Percentiles rank a stretch among this genome's conserved stretches.
Conservation (phyloP, 1,140 invertebrate species). For the Telenomus remus region DNA sequence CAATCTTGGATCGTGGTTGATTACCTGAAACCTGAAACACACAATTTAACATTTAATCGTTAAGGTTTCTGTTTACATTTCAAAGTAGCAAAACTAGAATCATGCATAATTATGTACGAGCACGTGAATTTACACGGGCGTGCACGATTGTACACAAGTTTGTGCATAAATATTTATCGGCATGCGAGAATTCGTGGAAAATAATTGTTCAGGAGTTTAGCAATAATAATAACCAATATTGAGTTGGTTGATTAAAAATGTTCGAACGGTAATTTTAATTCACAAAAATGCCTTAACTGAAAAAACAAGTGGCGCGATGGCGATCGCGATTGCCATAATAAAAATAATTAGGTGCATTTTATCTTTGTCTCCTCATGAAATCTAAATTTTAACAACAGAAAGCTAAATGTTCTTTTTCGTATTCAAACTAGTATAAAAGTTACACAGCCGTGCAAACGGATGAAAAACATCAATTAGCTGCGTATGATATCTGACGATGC, state of each 20-base stretch:
- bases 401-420: too few relatives aligned
- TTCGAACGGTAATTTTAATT: too few relatives aligned
- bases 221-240: too few relatives aligned
- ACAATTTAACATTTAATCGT: constrained; percentile 20
- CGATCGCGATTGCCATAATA: too few relatives aligned
- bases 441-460: constrained; percentile 21
- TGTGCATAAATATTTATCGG: constrained; percentile 35
- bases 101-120: constrained; percentile 21
- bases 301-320: too few relatives aligned
- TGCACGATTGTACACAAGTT: constrained; percentile 22
- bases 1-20: constrained; percentile 11
- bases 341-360: too few relatives aligned
- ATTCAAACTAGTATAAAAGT: too few relatives aligned
- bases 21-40: constrained; percentile 20
- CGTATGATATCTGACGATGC: constrained; percentile 63
- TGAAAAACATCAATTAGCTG: constrained; percentile 58
- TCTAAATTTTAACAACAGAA: too few relatives aligned
- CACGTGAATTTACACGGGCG: constrained; percentile 29
- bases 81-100: constrained; percentile 33
- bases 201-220: constrained; percentile 10
- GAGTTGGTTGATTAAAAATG: too few relatives aligned
- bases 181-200: neutral
- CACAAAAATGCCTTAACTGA: too few relatives aligned
- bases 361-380: too few relatives aligned
- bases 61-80: constrained; percentile 30